Evolutionary conservation across 2,888 invertebrate genomes (phyloP).

Genomic region (Disparrhopalites patrizii): DNA sequence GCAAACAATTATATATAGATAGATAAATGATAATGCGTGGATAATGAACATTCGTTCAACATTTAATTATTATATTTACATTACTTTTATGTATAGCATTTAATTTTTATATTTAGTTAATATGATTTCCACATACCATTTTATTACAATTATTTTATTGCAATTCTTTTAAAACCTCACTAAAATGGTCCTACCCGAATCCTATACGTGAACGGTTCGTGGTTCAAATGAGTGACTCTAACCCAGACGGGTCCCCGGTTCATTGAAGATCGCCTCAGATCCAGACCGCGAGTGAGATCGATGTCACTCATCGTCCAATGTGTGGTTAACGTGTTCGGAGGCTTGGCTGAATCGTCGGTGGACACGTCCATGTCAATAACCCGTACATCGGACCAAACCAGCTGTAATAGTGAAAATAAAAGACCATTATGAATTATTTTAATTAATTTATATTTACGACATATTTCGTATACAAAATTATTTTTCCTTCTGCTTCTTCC

Average conservation of each 20-base stretch:
- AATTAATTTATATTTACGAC: too few relatives aligned
- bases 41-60: too few relatives aligned
- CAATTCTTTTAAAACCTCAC: too few relatives aligned
- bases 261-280: conserved; percentile 56
- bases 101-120: too few relatives aligned
- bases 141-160: too few relatives aligned
- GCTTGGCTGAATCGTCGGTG: conserved; percentile 50
- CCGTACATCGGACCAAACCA: conserved; percentile 49
- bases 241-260: conserved; percentile 44
- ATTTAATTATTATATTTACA: too few relatives aligned
- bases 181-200: conserved; percentile 46
- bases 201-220: conserved; percentile 49
- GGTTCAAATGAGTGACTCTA: conserved; percentile 49
- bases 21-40: too few relatives aligned
- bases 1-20: background rate
- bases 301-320: conserved; percentile 77
- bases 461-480: too few relatives aligned
- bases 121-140: too few relatives aligned
- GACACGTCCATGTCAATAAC: conserved; percentile 62
- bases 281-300: conserved; percentile 73
- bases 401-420: too few relatives aligned
- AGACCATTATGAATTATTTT: too few relatives aligned
- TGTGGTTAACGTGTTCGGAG: conserved; percentile 58
- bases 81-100: too few relatives aligned
- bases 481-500: background rate